These are phyloP conservation scores for Trichonephila inaurata DNA, from an alignment of 1,140 invertebrate genomes.

Conservation along the genomic window DNA sequence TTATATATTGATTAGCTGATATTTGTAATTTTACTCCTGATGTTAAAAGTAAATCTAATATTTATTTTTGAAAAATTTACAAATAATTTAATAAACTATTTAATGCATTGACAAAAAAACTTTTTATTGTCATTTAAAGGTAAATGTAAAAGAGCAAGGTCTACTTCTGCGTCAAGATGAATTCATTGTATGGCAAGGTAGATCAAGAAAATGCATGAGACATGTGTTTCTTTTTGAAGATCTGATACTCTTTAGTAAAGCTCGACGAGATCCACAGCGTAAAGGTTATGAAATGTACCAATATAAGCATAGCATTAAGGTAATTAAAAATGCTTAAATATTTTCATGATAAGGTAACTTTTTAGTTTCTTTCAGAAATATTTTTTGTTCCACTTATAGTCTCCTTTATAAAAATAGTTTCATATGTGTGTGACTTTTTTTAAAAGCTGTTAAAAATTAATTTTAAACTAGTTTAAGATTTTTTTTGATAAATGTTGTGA, in stretches of 20 bases:
- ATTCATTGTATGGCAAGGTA: constrained; percentile 77
- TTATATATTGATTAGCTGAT: not conserved
- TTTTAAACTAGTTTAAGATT: no score
- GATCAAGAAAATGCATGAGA: constrained; percentile 70
- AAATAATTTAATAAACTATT: no score
- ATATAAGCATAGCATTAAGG: constrained; percentile 77
- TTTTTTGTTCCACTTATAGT: no score
- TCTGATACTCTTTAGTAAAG: constrained; percentile 77
- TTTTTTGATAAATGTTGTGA: no score
- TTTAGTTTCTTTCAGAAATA: no score
- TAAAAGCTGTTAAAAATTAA: no score
- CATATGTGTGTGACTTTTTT: no score
- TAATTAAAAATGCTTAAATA: not conserved
- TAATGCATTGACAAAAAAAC: no score
- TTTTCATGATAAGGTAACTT: no score
- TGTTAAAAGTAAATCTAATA: not conserved
- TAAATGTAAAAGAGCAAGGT: constrained; percentile 77
- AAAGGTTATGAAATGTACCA: constrained; percentile 77
- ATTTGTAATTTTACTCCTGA: not conserved
- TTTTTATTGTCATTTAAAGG: constrained; percentile 55
- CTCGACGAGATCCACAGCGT: constrained; percentile 72
- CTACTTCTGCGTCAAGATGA: constrained; percentile 76
- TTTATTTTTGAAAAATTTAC: not conserved
- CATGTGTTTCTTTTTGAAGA: constrained; percentile 77
- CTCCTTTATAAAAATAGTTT: no score